Conservation (phyloP, 53 echinoderm and acorn worm genomes). For the Zoroaster sp. region DNA sequence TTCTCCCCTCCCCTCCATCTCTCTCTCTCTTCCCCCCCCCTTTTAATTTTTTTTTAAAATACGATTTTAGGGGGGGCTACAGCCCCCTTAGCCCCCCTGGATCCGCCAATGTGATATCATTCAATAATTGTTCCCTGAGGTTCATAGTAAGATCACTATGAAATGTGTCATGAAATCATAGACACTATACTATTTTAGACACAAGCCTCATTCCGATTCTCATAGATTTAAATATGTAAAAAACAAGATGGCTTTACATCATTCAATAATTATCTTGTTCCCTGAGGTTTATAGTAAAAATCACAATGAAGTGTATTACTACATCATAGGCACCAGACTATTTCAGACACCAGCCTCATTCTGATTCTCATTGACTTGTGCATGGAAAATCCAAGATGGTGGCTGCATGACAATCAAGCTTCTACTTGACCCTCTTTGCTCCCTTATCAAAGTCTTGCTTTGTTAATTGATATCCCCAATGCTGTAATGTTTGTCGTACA, state of each 20-base stretch:
- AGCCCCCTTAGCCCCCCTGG: too few relatives aligned
- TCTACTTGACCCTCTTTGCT: slow-evolving; percentile 78
- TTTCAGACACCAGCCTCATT: not conserved
- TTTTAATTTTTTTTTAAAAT: too few relatives aligned
- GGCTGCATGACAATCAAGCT: not conserved
- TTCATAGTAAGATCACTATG: too few relatives aligned
- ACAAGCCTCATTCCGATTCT: not conserved
- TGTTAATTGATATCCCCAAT: slow-evolving; percentile 82
- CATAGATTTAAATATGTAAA: not conserved
- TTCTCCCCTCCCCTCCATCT: too few relatives aligned
- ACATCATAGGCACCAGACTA: not conserved
- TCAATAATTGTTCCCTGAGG: too few relatives aligned
- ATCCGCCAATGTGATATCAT: too few relatives aligned
- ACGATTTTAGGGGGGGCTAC: too few relatives aligned
- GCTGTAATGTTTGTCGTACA: slow-evolving; percentile 88
- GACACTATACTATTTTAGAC: not conserved
- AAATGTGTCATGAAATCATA: too few relatives aligned
- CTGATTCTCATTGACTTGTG: not conserved
- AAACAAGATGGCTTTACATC: not conserved
- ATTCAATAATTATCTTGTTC: not conserved
- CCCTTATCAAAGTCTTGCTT: slow-evolving; percentile 82
- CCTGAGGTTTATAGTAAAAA: not conserved
- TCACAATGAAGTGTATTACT: not conserved
- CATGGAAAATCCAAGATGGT: not conserved
- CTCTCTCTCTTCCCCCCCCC: too few relatives aligned